Base-by-base conservation (phyloP, 2,888 invertebrate species). In the Saturnia pavonia region DNA sequence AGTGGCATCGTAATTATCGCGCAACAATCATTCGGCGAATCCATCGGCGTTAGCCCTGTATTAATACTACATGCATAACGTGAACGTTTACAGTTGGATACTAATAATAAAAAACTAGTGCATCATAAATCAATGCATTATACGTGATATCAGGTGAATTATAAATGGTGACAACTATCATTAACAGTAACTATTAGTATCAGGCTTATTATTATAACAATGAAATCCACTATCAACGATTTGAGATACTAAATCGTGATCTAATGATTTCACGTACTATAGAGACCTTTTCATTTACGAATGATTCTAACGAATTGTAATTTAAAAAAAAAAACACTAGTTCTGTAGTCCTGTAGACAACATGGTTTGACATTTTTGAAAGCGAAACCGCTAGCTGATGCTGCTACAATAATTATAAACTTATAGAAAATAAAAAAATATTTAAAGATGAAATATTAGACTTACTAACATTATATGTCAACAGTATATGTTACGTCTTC, bases 1-100 rank as follows among this genome's bases (percentile, higher is more conserved):
- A 92, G 91, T 90, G 90, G 88, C 88, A 86, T 87, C 75, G 63
- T 91, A 92, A 92, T 93, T 92, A 88, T 91, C 88, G 88, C 85
- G 81, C 91, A 92, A 92, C 91, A 90, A 92, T 92, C 88, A 88
- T 88, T 87, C 86, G 88, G 84, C 83, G 85, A 82, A 86, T 84
- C 85, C 88, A 91, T 91, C 88, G 91, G 87, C 81, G 81, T 84
- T 81, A 85, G 82, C 84, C 80, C 83, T 80, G 87, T 88, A 89
- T 90, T 90, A 88, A 90, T 89, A 84, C 84, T 85, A 80, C 87
- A 86, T 91, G 88, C 91, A 91, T 90, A 88, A 85, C 80, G 77
- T 82, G 84, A 54, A 72, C 69, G 89, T 90, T 80, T 88, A 88
- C 27, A 88, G 72, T 80, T 73, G 71, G 70, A 45, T 57, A 76